Base-by-base conservation (phyloP, 2,888 invertebrate genomes). In the Drosophila hamatofila region DNA sequence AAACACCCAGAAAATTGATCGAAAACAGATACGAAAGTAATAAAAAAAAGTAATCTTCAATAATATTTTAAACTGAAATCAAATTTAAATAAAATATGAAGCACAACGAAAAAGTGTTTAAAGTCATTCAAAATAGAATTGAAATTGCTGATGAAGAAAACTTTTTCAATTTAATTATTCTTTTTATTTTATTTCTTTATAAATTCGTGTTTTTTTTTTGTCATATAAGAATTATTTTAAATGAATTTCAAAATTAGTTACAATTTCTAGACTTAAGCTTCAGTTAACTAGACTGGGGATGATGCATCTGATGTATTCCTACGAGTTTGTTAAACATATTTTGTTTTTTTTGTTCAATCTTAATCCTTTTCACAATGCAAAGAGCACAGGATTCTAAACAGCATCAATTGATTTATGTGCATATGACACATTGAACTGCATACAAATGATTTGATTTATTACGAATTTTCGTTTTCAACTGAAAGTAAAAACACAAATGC, bases 401-500 rank as follows among this genome's bases (percentile, higher is more conserved):
- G 75, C 37, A 60, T 18, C 61, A 64, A 70, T 73, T 83, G 86
- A 83, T 86, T 83, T 83, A 83, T 83, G 61, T 48, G 63, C 78
- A 57, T 25, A 66, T 72, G 71, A 72, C 78, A 76, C 81, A 77
- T 67, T 62, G 67, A 80, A 69, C 71, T 80, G 80, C 73, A 86
- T 75, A 80, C 84, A 83, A 87, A 84, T 80, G 71, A 78, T 69
- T 84, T 84, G 87, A 85, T 87, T 85, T 85, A 87, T 87, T 80
- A 59, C 71, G 41, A 74, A 75, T 76, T 83, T 85, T 84, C 72
- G 73, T 77, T 87, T 87, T 80, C 72, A 78, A 63, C 61, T 75
- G 84, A 85, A 85, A 85, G 84, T 85, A 87, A 82, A 84, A 84
- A 87, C 65, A 69, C 63, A 83, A 80, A 72, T 75, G 62, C 76